Evolutionary conservation across 2,888 invertebrate genomes (phyloP).

Genomic region (Cephus runcator): DNA sequence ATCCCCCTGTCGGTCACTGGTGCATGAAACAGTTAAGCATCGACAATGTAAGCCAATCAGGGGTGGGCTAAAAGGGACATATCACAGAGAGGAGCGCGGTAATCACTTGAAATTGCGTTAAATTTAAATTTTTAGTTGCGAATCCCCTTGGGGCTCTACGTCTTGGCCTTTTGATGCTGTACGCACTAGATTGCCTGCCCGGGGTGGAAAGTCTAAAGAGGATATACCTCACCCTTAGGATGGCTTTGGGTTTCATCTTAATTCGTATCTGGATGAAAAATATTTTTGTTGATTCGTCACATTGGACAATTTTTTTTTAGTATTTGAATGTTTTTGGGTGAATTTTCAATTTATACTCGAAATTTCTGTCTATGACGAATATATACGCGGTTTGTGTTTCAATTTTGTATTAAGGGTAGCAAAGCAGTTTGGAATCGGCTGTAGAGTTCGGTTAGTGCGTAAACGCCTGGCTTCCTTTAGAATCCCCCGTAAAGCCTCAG

Average conservation of each 20-base stretch:
- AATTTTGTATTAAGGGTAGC: background rate
- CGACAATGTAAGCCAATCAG: constrained; percentile 66
- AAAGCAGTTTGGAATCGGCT: background rate
- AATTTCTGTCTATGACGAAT: background rate
- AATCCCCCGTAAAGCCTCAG: constrained; percentile 42
- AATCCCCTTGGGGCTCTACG: constrained; percentile 24
- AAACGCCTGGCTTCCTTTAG: constrained; percentile 37
- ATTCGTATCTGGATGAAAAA: background rate
- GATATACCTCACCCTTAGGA: background rate
- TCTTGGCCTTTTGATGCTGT: constrained; percentile 39
- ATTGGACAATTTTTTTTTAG: background rate
- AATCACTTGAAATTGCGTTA: constrained; percentile 63
- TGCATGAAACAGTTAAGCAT: constrained; percentile 66
- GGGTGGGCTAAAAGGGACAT: constrained; percentile 32
- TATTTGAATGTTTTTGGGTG: too few species aligned
- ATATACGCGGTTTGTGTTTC: background rate
- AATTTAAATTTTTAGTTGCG: constrained; percentile 56
- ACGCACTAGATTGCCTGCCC: background rate
- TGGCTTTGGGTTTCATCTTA: background rate
- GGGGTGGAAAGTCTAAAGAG: constrained; percentile 2
- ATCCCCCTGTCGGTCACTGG: constrained; percentile 61
- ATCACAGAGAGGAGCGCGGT: constrained; percentile 45
- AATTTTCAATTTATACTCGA: background rate
- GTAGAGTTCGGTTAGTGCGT: background rate
- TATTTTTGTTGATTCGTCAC: background rate